Conservation (phyloP, 2,888 invertebrate species). For the Caenorhabditis angaria region DNA sequence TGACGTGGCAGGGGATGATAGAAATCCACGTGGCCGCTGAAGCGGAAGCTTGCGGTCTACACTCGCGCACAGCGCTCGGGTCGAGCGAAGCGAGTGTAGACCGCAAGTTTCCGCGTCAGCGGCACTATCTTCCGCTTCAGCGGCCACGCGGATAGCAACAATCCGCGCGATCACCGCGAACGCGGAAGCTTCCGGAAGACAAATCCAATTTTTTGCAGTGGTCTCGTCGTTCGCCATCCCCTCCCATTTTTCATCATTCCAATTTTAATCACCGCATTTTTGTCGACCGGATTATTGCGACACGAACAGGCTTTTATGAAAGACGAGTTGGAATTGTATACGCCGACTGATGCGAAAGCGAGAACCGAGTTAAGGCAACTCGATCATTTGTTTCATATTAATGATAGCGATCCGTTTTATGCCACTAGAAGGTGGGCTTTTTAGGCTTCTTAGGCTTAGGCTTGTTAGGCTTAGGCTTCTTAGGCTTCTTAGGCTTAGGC, state of each 20-base stretch:
- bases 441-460: no score
- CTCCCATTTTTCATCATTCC: conserved; percentile 68
- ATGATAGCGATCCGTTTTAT: conserved; percentile 71
- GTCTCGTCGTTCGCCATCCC: conserved; percentile 61
- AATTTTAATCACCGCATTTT: conserved; percentile 54
- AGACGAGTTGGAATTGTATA: conserved; percentile 71
- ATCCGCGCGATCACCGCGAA: no score
- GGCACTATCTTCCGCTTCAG: no score
- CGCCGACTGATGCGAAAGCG: conserved; percentile 70
- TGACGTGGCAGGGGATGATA: no score
- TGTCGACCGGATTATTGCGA: conserved; percentile 63
- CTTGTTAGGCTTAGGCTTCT: no score
- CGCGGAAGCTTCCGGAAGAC: not conserved
- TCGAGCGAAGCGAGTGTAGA: no score
- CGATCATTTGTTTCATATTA: conserved; percentile 68
- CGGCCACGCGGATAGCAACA: no score
- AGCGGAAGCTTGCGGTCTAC: no score
- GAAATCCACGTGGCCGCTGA: no score
- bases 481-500: no score
- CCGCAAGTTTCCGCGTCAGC: no score
- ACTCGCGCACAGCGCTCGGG: no score
- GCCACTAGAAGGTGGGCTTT: conserved; percentile 64
- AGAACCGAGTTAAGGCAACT: conserved; percentile 61
- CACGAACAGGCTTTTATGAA: conserved; percentile 67
- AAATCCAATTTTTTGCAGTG: conserved; percentile 24